These are phyloP conservation scores for Antedon bifida DNA, from an alignment of 35 echinoderm and acorn worm species.

Conservation along the genomic window DNA sequence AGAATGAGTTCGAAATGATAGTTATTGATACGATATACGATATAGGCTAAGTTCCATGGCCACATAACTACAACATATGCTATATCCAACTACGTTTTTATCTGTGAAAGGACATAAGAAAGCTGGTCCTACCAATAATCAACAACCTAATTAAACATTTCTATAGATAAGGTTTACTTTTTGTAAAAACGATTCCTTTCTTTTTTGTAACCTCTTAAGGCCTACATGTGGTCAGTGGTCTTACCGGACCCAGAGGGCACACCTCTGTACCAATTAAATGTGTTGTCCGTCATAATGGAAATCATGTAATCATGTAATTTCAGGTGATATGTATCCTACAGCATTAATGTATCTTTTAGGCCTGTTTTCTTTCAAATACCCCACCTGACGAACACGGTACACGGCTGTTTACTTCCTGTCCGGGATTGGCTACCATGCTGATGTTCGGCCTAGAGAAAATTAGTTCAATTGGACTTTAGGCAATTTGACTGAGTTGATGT, in stretches of 20 bases:
- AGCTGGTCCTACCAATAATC: too few species aligned
- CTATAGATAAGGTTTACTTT: background rate
- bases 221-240: background rate
- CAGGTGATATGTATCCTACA: background rate
- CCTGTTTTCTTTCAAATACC: background rate
- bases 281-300: background rate
- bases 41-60: too few species aligned
- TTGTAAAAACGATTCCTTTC: background rate
- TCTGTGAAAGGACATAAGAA: too few species aligned
- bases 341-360: background rate
- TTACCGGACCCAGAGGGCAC: background rate
- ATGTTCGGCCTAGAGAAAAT: background rate
- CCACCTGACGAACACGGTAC: background rate
- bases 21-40: too few species aligned
- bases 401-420: background rate
- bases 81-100: too few species aligned
- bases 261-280: background rate
- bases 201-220: background rate
- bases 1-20: too few species aligned
- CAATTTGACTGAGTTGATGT: background rate
- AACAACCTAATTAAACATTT: too few species aligned
- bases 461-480: background rate
- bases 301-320: background rate
- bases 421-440: background rate
- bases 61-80: too few species aligned